phyloP scores from a whole-genome alignment of 2,113 vertebrate genomes.

The Prinia subflava region DNA sequence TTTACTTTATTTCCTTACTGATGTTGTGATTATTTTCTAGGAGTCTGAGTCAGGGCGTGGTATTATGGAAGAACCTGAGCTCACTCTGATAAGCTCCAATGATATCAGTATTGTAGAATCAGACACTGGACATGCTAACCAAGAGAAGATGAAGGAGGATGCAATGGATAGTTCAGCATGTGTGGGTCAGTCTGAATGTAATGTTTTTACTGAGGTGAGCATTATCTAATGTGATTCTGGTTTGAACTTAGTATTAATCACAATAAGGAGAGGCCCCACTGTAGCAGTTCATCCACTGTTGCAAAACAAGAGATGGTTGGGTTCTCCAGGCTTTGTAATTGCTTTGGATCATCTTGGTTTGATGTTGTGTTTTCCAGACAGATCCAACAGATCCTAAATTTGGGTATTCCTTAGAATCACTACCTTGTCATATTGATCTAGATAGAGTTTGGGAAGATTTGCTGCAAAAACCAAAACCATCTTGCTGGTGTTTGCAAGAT shows the following conservation, averaged over 20 bases:
- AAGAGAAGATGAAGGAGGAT: slow-evolving; percentile 1
- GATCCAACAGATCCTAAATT: neutral
- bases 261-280: neutral
- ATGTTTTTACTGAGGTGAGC: slow-evolving; percentile 14
- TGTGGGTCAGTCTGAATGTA: neutral
- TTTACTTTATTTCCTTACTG: neutral
- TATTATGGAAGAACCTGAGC: slow-evolving; percentile 89
- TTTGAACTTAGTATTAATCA: neutral
- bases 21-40: slow-evolving; percentile 50
- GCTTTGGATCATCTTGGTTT: neutral
- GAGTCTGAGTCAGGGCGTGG: slow-evolving; percentile 73
- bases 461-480: neutral
- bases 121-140: slow-evolving; percentile 29
- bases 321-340: neutral
- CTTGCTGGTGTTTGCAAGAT: neutral
- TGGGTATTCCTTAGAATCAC: neutral
- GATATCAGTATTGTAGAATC: slow-evolving; percentile 77
- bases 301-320: neutral
- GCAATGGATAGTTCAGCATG: neutral
- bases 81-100: slow-evolving; percentile 80
- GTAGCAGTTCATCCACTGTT: neutral
- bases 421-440: neutral
- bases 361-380: neutral
- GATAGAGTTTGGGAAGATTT: neutral
- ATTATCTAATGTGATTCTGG: neutral